These are phyloP conservation scores for Lathamus discolor DNA, from an alignment of 2,113 vertebrate genomes.

Conservation along the genomic window DNA sequence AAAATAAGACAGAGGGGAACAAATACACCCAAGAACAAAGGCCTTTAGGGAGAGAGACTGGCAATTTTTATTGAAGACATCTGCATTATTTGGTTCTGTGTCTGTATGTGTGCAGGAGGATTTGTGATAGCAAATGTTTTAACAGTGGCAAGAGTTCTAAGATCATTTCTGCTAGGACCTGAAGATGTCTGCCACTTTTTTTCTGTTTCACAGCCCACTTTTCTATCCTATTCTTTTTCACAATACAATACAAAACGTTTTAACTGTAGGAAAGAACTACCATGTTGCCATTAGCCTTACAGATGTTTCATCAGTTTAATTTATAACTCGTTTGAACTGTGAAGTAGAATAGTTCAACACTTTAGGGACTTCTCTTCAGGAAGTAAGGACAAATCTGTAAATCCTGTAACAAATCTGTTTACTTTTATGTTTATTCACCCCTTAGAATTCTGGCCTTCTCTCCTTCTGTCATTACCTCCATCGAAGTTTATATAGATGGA, in stretches of 20 bases:
- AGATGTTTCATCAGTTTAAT: not conserved
- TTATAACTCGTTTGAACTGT: not conserved
- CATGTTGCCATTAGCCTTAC: not conserved
- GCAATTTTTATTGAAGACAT: not conserved
- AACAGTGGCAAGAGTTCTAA: not conserved
- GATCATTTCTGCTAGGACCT: not conserved
- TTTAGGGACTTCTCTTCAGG: not conserved
- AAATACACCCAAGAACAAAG: not conserved
- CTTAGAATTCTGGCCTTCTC: conserved; percentile 92
- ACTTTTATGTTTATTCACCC: conserved; percentile 48
- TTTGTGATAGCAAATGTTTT: not conserved
- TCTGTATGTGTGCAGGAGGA: not conserved
- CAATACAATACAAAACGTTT: not conserved
- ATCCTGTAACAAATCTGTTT: not conserved
- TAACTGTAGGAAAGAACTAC: not conserved
- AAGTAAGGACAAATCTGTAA: not conserved
- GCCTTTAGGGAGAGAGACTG: not conserved
- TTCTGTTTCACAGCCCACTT: not conserved
- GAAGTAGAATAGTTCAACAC: not conserved
- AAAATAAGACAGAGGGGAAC: not conserved
- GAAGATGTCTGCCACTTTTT: not conserved
- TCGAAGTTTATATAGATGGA: conserved; percentile 84
- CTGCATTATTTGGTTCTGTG: not conserved
- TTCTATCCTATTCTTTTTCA: not conserved
- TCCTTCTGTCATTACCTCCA: conserved; percentile 79